Conservation (phyloP, 2,888 invertebrate genomes). For the Endomychus coccineus region DNA sequence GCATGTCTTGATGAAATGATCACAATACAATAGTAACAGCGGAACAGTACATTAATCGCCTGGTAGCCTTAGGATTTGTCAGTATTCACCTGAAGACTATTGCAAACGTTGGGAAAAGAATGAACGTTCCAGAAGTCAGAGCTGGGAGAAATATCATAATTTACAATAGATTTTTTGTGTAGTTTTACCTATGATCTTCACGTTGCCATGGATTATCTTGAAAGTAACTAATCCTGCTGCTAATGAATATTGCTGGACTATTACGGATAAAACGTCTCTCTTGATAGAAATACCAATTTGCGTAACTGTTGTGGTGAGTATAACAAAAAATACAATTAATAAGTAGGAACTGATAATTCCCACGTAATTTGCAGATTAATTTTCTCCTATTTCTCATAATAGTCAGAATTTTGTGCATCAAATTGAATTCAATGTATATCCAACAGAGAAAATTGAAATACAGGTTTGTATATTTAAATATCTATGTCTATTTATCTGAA, state of each 20-base stretch:
- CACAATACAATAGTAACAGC: no score
- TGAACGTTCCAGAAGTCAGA: no score
- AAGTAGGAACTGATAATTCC: conserved; percentile 3
- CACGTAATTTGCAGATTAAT: conserved; percentile 47
- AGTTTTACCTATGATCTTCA: conserved; percentile 52
- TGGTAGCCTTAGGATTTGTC: no score
- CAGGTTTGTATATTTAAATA: conserved; percentile 49
- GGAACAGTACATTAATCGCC: no score
- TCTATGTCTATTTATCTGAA: no score
- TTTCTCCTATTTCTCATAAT: conserved; percentile 57
- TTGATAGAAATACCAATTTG: conserved; percentile 52
- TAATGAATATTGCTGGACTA: conserved; percentile 55
- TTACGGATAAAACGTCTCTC: conserved; percentile 47
- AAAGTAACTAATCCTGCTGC: conserved; percentile 45
- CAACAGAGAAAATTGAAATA: conserved; percentile 54
- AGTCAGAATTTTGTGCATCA: conserved; percentile 49
- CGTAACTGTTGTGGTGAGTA: conserved; percentile 51
- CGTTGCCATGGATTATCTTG: conserved; percentile 52
- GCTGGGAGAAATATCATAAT: no score
- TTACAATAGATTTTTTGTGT: no score
- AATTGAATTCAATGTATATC: conserved; percentile 50
- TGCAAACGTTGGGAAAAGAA: no score
- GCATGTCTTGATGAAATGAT: no score
- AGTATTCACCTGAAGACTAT: no score
- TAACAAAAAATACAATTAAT: conserved; percentile 3